Percentiles rank a stretch among this genome's conserved stretches.
Evolutionary conservation across 1,140 invertebrate species (phyloP).

Genomic region (Listronotus bonariensis): DNA sequence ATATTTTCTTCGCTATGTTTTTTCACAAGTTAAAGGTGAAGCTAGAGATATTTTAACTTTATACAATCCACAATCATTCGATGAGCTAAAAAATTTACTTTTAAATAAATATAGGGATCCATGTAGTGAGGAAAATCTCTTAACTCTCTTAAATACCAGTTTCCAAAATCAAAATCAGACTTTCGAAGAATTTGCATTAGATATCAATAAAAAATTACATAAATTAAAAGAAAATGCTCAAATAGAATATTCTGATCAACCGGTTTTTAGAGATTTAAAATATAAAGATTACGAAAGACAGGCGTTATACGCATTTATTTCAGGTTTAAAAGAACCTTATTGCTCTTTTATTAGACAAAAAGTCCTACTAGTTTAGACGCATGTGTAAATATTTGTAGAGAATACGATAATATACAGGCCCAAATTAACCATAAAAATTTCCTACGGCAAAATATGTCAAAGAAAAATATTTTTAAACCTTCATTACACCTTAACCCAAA

Average conservation of each 20-base stretch:
- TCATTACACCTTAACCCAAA: background rate
- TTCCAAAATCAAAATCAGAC: background rate
- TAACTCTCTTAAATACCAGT: constrained; percentile 3
- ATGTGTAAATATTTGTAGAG: constrained; percentile 13
- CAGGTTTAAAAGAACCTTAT: constrained; percentile 4
- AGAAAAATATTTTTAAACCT: constrained; percentile 4
- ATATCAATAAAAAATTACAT: constrained; percentile 1
- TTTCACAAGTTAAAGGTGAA: constrained; percentile 2
- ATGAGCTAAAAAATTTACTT: background rate
- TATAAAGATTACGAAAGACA: constrained; percentile 3
- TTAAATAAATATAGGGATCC: constrained; percentile 1
- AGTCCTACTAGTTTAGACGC: constrained; percentile 1
- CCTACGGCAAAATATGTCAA: constrained; percentile 5
- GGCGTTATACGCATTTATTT: constrained; percentile 4
- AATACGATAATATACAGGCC: constrained; percentile 12
- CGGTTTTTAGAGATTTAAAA: constrained; percentile 5
- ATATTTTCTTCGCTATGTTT: constrained; percentile 2
- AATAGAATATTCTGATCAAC: constrained; percentile 7
- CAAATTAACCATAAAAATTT: constrained; percentile 20
- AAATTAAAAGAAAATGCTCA: constrained; percentile 14
- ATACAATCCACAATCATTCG: background rate
- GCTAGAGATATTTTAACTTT: constrained; percentile 1
- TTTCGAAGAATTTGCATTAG: constrained; percentile 10
- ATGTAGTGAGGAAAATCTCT: background rate
- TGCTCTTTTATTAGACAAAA: constrained; percentile 1